Evolutionary conservation across 2,797 vertebrate species (phyloP).

Genomic region (Sciurus carolinensis): DNA sequence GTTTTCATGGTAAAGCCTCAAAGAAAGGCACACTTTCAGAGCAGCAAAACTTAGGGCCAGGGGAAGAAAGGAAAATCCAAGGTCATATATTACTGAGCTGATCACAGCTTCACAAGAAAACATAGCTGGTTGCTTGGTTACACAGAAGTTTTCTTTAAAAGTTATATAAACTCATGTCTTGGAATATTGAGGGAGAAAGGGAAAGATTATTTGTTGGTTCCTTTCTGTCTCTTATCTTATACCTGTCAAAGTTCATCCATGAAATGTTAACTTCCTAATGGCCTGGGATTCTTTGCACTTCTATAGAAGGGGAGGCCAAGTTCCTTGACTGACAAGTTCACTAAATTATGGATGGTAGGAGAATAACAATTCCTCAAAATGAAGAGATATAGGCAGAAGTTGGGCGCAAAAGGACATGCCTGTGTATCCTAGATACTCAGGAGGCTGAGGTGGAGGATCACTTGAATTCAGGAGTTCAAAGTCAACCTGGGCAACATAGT

Average conservation of each 20-base stretch:
- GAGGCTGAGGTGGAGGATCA: neutral
- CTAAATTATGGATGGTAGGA: neutral
- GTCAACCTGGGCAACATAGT: neutral
- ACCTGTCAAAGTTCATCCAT: constrained; percentile 26
- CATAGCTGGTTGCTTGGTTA: constrained; percentile 6
- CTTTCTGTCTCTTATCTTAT: constrained; percentile 27
- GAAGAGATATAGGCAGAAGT: too few species aligned
- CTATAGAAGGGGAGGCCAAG: neutral
- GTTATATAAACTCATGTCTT: neutral
- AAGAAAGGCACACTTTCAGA: neutral
- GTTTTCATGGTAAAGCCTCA: neutral
- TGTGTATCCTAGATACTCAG: neutral
- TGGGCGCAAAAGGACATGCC: neutral
- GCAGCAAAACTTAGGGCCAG: constrained; percentile 45
- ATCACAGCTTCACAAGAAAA: neutral
- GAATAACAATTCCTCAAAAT: neutral
- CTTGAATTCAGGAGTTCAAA: neutral
- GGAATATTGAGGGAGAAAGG: neutral
- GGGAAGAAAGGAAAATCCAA: constrained; percentile 10
- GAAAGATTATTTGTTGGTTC: constrained; percentile 48
- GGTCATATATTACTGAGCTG: neutral
- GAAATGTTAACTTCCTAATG: neutral
- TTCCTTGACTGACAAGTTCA: neutral
- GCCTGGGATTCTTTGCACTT: neutral
- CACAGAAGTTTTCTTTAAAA: constrained; percentile 39